Conservation (phyloP, 2,888 invertebrate genomes). For the Periphyllus acericola region DNA sequence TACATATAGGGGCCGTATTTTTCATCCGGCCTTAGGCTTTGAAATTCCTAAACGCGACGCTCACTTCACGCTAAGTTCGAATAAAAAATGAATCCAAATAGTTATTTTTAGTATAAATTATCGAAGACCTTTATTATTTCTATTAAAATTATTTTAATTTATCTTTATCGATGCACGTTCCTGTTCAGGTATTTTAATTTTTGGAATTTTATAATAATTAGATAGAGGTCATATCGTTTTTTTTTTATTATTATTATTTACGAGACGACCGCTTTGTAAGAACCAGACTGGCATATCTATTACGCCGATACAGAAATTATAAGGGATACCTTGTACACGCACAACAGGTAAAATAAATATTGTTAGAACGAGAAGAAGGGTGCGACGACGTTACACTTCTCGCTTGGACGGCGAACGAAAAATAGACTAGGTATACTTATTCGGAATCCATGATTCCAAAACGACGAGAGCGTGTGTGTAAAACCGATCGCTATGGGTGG, state of each 20-base stretch:
- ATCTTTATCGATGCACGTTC: too few relatives aligned
- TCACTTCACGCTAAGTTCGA: background rate
- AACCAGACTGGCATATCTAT: background rate
- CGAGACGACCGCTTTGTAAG: background rate
- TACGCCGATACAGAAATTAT: background rate
- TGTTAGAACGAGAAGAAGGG: background rate
- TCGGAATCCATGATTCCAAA: background rate
- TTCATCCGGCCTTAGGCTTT: background rate
- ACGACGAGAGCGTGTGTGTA: background rate
- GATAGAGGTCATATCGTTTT: too few relatives aligned
- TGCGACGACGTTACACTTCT: background rate
- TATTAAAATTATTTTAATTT: too few relatives aligned
- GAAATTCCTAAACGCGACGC: background rate
- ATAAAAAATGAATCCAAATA: too few relatives aligned
- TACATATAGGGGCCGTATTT: background rate
- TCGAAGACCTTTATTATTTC: too few relatives aligned
- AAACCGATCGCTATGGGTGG: slow-evolving; percentile 38
- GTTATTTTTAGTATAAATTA: too few relatives aligned
- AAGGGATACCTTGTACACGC: background rate
- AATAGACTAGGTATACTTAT: background rate
- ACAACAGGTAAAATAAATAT: background rate
- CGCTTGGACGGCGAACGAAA: background rate
- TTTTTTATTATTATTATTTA: too few relatives aligned
- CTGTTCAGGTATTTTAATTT: too few relatives aligned
- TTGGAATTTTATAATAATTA: too few relatives aligned